Conservation (phyloP, 2,888 invertebrate genomes). For the Malacosoma neustria region DNA sequence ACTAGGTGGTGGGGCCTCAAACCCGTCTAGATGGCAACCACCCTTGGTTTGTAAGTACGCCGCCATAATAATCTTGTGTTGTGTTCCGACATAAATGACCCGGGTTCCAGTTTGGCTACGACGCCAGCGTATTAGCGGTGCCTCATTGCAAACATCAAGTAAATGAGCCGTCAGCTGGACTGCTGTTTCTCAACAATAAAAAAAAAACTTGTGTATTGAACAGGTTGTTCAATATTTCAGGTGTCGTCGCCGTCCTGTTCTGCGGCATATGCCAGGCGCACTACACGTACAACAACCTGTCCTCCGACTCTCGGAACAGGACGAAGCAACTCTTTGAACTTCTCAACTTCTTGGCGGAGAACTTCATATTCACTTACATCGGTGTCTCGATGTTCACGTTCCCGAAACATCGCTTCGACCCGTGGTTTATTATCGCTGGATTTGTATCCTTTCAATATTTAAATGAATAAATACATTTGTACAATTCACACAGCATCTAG, state of each 20-base stretch:
- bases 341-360: conserved; percentile 96
- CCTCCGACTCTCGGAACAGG: conserved; percentile 87
- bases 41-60: too few relatives aligned
- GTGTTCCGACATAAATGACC: too few relatives aligned
- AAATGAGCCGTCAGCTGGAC: too few relatives aligned
- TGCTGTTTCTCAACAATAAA: too few relatives aligned
- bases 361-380: conserved; percentile 98
- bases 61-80: too few relatives aligned
- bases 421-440: conserved; percentile 92
- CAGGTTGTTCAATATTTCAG: conserved; percentile 48
- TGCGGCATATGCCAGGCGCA: conserved; percentile 99
- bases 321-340: conserved; percentile 96
- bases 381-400: conserved; percentile 99
- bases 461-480: background rate
- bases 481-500: too few relatives aligned
- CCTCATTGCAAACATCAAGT: too few relatives aligned
- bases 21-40: too few relatives aligned
- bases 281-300: conserved; percentile 98
- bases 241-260: conserved; percentile 97
- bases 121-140: too few relatives aligned
- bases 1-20: too few relatives aligned
- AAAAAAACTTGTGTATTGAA: too few relatives aligned
- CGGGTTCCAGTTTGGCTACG: too few relatives aligned
- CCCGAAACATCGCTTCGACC: conserved; percentile 95
- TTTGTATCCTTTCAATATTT: conserved; percentile 93